Base-by-base conservation (phyloP, 2,888 invertebrate genomes). In the Rhogogaster chlorosoma region DNA sequence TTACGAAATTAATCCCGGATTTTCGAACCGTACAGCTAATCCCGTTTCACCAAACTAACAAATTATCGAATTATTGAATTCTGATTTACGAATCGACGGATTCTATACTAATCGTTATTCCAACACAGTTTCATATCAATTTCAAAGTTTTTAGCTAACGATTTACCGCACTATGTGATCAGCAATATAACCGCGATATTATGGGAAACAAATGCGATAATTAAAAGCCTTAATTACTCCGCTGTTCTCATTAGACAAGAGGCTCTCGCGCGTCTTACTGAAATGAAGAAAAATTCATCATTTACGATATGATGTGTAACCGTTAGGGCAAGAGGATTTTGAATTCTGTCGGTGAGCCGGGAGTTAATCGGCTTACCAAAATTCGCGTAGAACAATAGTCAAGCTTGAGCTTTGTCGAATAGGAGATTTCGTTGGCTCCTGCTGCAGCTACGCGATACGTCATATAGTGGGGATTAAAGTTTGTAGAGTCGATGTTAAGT, bases 361-460 rank as follows among this genome's bases (percentile, higher is more conserved):
- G 0, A 53, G 77, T 36, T 80, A 38, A 80, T 80, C 80, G 38
- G 57, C 80, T 80, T 80, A 80, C 10, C 80, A 38, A 36, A 71
- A 38, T 80, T 80, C 61, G 22, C 38, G 61, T 15, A 42, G 80
- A 80, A 80, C 80, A 80, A 80, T 80, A 80, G 57, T 49, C 61
- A 61, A 80, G 61, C 80, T 61, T 61, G 80, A 80, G 38, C 57
- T 57, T 61, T 38, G 29, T 26, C 12, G 57, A 49, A 38, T 36
- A 80, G 15, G 61, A 80, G 80, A 80, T 80, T 38, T 61, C 15
- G 80, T 80, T 80, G 26, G 49, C 61, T 26, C 26, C 80, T 80
- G 80, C 80, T 80, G 80, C 80, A 61, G 32, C 38, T n/a, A 61
- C 80, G 61, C 80, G 80, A 80, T 80, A 80, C 49, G 49, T 32